Evolutionary conservation across 1,140 invertebrate genomes (phyloP), one percentile per base, ranked within the genome.

Genomic region (Papilio glaucus): DNA sequence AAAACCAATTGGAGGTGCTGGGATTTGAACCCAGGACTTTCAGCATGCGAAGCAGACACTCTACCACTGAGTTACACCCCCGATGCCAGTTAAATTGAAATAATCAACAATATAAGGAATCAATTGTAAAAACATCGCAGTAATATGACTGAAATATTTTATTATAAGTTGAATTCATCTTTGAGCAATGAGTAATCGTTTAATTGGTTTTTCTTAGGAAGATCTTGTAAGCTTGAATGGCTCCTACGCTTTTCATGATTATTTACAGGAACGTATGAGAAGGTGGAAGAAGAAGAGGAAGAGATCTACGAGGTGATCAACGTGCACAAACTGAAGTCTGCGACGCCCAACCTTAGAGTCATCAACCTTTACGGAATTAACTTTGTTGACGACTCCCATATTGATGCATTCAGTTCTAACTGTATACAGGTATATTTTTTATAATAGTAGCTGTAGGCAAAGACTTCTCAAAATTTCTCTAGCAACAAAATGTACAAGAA

Each of bases 301-400:
- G 99, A 99, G 94, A 98, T 99, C 80, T 99, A 99, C 90, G 99
- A 99, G 94, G 99, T 99, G 0, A 98, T 99, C 77, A 99, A 99
- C 89, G 98, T 99, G 18, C 98, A 99, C 90, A 99, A 99, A 85
- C 93, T 99, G 3, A 99, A 99, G 89, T 98, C 97, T 12, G 98
- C 98, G 0, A 98, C 98, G 0, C 98, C 98, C 0, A 99, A 99
- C 93, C 93, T 99, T 18, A 94, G 98, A 74, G 98, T 99, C 3
- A 98, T 99, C 77, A 99, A 99, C 92, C 91, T 99, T 21, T 99
- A 99, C 87, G 99, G 99, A 0, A 99, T 99, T 71, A 99, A 98
- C 88, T 99, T 99, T 81, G 97, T 99, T 0, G 98, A 99, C 84
- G 99, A 99, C 94, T 98, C 97, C 0, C 99, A 99, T 85, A 99